Percentiles rank a stretch among this genome's conserved stretches.
Conservation (phyloP, 2,113 vertebrate species). For the Arvicanthis niloticus region DNA sequence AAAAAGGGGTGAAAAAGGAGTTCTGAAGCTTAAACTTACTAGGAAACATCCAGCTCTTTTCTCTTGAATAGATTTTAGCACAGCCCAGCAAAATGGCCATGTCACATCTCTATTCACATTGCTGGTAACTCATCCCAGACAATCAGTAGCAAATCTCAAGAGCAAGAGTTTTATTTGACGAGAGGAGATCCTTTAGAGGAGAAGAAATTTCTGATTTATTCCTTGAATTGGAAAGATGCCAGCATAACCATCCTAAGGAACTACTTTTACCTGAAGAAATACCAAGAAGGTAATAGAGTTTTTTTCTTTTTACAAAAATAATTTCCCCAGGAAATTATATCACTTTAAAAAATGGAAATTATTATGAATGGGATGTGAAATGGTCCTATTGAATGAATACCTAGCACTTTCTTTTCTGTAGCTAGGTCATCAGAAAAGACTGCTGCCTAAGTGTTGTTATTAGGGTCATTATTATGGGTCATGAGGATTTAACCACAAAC, state of each 20-base stretch:
- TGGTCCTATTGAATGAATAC: slow-evolving; percentile 28
- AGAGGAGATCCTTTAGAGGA: slow-evolving; percentile 40
- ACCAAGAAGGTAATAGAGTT: slow-evolving; percentile 24
- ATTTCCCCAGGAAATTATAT: slow-evolving; percentile 66
- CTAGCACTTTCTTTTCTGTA: background rate
- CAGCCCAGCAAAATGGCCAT: slow-evolving; percentile 1
- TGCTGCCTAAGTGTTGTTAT: background rate
- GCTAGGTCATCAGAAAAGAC: background rate
- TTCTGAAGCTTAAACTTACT: slow-evolving; percentile 33
- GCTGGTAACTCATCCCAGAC: slow-evolving; percentile 15
- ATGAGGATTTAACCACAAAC: slow-evolving; percentile 67
- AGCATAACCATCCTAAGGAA: background rate
- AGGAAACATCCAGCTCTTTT: slow-evolving; percentile 23
- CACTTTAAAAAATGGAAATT: slow-evolving; percentile 60
- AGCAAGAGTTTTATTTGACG: slow-evolving; percentile 44
- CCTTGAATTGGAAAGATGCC: slow-evolving; percentile 62
- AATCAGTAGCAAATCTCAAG: slow-evolving; percentile 47
- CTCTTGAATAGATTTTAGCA: slow-evolving; percentile 29
- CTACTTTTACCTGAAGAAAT: slow-evolving; percentile 61
- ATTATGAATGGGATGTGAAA: slow-evolving; percentile 21
- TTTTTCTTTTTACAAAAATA: slow-evolving; percentile 35
- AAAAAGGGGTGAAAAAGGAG: background rate
- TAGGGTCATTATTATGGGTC: slow-evolving; percentile 59
- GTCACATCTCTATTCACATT: slow-evolving; percentile 9
- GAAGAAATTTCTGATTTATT: slow-evolving; percentile 56